Base-by-base conservation (phyloP, 1,140 invertebrate genomes). In the Acromyrmex charruanus region DNA sequence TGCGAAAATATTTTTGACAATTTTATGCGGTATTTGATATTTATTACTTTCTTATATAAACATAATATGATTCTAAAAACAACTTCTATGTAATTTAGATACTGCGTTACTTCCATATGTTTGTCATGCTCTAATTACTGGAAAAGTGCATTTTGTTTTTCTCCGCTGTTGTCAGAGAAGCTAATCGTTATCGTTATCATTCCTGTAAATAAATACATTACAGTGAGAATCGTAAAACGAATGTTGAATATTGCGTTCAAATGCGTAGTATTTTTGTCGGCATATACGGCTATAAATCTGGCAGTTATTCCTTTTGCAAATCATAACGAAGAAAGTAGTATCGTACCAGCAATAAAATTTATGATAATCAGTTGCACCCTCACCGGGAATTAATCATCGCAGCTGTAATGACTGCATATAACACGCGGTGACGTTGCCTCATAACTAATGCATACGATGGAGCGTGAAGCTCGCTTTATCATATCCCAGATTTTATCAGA, bases 361-460 rank as follows among this genome's bases (percentile, higher is more conserved):
- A 80, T 81, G 88, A 85, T 90, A 90, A 90, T 90, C 77, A 90
- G 79, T 89, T 89, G 88, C 89, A 90, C 89, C 86, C 88, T 71
- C 39, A 74, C 74, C 51, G 75, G 61, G 77, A 87, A 90, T 90
- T 89, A 89, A 90, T 90, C 88, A 85, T 87, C 58, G 68, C 79
- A 53, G 72, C 85, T 89, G 89, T 55, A 68, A 35, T 77, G 88
- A 87, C 77, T 87, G 77, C 59, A 44, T 79, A 68, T 65, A 85
- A 66, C 61, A 66, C 71, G 44, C 59, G 59, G n/a, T 82, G 88
- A 82, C 88, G 88, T 53, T 65, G 89, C 86, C 55, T 85, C 82
- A 59, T 85, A 85, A 85, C 75, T 79, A 85, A 85, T 85, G 82
- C 72, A 68, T 85, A 79, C 82, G 82, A 77, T 39, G 59, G 58